Evolutionary conservation across 2,888 invertebrate genomes (phyloP).

Genomic region (Chelonus formosanus): DNA sequence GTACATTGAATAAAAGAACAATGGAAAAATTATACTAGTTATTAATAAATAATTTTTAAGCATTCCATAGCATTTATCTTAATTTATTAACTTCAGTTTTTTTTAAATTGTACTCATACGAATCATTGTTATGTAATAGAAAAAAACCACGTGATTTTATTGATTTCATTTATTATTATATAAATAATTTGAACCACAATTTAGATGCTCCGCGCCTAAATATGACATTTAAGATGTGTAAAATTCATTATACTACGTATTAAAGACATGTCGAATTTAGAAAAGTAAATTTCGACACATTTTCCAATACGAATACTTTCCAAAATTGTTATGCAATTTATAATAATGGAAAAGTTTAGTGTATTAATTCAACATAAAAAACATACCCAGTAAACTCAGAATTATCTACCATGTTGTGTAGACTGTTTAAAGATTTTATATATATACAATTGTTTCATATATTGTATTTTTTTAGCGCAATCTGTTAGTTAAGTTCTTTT

Average conservation of each 20-base stretch:
- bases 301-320: constrained; percentile 46
- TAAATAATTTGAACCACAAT: constrained; percentile 5
- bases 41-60: constrained; percentile 18
- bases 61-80: constrained; percentile 30
- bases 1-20: neutral
- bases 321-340: constrained; percentile 53
- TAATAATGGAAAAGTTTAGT: constrained; percentile 47
- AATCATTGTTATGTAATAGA: neutral
- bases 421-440: constrained; percentile 58
- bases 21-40: constrained; percentile 2
- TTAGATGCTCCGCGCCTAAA: constrained; percentile 7
- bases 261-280: neutral
- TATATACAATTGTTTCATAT: constrained; percentile 55
- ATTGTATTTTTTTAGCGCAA: constrained; percentile 58
- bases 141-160: neutral
- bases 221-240: neutral
- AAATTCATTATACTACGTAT: neutral
- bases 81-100: neutral
- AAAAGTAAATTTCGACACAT: neutral
- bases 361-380: constrained; percentile 22
- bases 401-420: constrained; percentile 49
- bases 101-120: neutral
- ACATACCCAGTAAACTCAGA: constrained; percentile 35
- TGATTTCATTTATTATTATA: constrained; percentile 22
- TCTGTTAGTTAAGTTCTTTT: constrained; percentile 45